Evolutionary conservation across 2,113 vertebrate species (phyloP).

Genomic region (Centropristis striata): DNA sequence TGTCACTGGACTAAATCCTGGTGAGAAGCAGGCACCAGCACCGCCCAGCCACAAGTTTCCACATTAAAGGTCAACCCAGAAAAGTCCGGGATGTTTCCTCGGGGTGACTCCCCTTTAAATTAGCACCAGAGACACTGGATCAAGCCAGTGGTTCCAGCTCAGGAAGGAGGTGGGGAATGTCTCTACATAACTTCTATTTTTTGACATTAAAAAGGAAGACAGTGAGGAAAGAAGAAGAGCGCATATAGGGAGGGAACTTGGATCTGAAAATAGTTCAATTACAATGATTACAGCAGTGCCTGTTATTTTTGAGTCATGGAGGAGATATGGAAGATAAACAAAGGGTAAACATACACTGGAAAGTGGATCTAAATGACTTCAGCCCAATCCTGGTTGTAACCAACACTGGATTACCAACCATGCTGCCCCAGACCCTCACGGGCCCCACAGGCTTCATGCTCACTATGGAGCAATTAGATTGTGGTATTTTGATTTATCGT

Average conservation of each 20-base stretch:
- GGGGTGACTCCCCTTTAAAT: conserved; percentile 53
- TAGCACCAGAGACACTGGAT: conserved; percentile 36
- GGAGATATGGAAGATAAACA: conserved; percentile 12
- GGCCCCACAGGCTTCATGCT: not conserved
- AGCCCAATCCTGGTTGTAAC: not conserved
- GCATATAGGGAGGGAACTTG: not conserved
- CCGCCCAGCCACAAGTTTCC: conserved; percentile 46
- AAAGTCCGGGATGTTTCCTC: conserved; percentile 31
- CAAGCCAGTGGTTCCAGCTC: not conserved
- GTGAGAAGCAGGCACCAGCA: conserved; percentile 29
- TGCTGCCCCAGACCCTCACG: not conserved
- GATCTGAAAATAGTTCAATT: not conserved
- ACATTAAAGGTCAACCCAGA: conserved; percentile 26
- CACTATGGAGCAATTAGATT: not conserved
- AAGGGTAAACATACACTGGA: conserved; percentile 17
- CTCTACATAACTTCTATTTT: not conserved
- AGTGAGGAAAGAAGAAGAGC: not conserved
- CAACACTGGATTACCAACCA: not conserved
- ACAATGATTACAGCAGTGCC: not conserved
- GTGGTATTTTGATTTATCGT: not conserved
- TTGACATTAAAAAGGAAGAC: not conserved
- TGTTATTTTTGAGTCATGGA: conserved; percentile 6
- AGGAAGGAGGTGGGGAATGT: not conserved
- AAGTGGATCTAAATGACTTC: conserved; percentile 13
- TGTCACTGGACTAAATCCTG: conserved; percentile 16